A percentile compares a stretch with the other conserved stretches of the same genome.
Evolutionary conservation across 2,797 vertebrate genomes (phyloP).

Genomic region (Semotilus atromaculatus): DNA sequence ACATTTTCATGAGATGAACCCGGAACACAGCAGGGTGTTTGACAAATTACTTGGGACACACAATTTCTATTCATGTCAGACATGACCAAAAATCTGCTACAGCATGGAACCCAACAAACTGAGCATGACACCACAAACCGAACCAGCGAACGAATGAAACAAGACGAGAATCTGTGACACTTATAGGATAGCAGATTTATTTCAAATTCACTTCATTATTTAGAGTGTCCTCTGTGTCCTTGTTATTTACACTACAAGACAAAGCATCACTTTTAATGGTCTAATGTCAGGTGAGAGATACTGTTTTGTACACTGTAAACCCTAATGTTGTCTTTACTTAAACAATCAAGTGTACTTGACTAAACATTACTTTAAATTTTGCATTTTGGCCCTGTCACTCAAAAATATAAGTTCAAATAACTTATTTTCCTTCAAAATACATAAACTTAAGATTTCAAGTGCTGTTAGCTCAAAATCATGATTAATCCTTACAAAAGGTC

Average conservation of each 20-base stretch:
- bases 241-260: slow-evolving; percentile 37
- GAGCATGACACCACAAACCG: slow-evolving; percentile 31
- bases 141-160: neutral
- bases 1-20: slow-evolving; percentile 14
- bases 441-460: too few species aligned
- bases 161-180: neutral
- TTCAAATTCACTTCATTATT: slow-evolving; percentile 32
- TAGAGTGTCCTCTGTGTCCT: slow-evolving; percentile 13
- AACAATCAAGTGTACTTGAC: too few species aligned
- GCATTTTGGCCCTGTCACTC: too few species aligned
- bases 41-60: slow-evolving; percentile 53
- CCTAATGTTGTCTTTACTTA: too few species aligned
- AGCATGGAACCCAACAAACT: slow-evolving; percentile 26
- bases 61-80: slow-evolving; percentile 47
- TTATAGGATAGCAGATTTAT: neutral
- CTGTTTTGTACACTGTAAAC: neutral
- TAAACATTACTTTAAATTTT: too few species aligned
- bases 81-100: slow-evolving; percentile 14
- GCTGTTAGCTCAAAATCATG: too few species aligned
- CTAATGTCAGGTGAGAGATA: slow-evolving; percentile 6
- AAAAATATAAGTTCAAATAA: too few species aligned
- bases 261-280: neutral
- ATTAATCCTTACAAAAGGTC: too few species aligned
- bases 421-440: too few species aligned
- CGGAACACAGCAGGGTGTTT: slow-evolving; percentile 22